These are phyloP conservation scores for Pseudotriccus pelzelni DNA, from an alignment of 2,797 vertebrate species.

Conservation along the genomic window DNA sequence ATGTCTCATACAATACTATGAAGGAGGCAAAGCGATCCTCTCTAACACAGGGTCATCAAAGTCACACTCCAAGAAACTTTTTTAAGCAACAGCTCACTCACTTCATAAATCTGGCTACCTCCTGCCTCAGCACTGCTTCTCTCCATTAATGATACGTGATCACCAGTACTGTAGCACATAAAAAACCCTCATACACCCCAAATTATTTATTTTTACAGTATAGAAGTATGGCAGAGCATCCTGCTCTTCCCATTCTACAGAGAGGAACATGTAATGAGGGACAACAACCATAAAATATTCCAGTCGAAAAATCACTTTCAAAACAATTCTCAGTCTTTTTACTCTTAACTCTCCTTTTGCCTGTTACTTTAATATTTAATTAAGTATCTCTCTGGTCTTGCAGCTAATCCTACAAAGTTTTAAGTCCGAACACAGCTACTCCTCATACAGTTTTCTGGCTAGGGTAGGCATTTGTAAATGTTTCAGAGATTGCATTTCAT, in stretches of 20 bases:
- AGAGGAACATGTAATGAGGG: not conserved
- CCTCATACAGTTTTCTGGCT: not conserved
- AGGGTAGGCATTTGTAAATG: not conserved
- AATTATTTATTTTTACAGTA: not conserved
- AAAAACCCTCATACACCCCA: not conserved
- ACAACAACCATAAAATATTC: not conserved
- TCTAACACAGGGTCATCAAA: conserved; percentile 19
- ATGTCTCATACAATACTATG: not conserved
- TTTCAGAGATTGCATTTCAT: not conserved
- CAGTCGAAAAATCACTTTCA: not conserved
- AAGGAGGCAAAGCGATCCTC: conserved; percentile 32
- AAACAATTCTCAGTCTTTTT: not conserved
- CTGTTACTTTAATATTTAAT: not conserved
- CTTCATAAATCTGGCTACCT: not conserved
- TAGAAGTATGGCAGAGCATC: not conserved
- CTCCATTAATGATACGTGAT: not conserved
- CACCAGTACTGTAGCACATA: not conserved
- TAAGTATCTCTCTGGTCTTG: not conserved
- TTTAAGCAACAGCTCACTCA: not conserved
- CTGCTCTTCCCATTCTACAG: not conserved
- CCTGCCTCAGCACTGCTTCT: not conserved
- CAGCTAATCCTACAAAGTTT: not conserved
- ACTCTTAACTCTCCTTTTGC: not conserved
- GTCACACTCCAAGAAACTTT: conserved; percentile 14
- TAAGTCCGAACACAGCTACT: not conserved